These are phyloP conservation scores for Labeo calbasu DNA, from an alignment of 2,797 vertebrate species.

Conservation along the genomic window DNA sequence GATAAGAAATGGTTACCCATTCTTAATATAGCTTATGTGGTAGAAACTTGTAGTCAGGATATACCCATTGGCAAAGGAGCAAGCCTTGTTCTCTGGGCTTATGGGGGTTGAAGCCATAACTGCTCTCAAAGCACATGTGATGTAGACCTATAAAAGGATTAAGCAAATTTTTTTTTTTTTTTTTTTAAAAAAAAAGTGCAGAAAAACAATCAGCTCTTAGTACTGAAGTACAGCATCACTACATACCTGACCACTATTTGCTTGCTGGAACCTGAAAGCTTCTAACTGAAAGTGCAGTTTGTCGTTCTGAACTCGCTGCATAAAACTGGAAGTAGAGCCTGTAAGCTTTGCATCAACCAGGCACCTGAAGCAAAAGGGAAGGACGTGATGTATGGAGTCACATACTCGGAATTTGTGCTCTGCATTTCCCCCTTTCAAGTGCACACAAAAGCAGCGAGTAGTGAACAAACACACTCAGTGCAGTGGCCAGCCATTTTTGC, in stretches of 20 bases:
- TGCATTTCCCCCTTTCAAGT: no score
- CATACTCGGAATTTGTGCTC: no score
- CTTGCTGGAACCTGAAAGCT: slow-evolving; percentile 71
- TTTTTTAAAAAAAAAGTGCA: no score
- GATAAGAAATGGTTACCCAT: background rate
- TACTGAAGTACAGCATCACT: slow-evolving; percentile 21
- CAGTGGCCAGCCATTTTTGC: no score
- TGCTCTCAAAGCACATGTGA: slow-evolving; percentile 74
- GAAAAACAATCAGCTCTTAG: background rate
- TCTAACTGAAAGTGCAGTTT: slow-evolving; percentile 72
- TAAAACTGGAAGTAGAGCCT: slow-evolving; percentile 66
- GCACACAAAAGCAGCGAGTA: no score
- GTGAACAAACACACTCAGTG: no score
- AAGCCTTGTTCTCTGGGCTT: slow-evolving; percentile 66
- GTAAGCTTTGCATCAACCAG: slow-evolving; percentile 69
- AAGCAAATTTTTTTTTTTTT: background rate
- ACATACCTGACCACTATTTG: slow-evolving; percentile 56
- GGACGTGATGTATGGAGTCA: no score
- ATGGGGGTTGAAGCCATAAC: slow-evolving; percentile 15
- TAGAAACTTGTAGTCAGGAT: background rate
- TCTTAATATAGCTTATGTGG: no score
- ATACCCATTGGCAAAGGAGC: slow-evolving; percentile 68
- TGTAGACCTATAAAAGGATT: slow-evolving; percentile 65
- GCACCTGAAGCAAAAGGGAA: slow-evolving; percentile 64
- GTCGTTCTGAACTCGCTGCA: slow-evolving; percentile 56